These are phyloP conservation scores for Labeo catla DNA, from an alignment of 2,113 vertebrate genomes.

Conservation along the genomic window DNA sequence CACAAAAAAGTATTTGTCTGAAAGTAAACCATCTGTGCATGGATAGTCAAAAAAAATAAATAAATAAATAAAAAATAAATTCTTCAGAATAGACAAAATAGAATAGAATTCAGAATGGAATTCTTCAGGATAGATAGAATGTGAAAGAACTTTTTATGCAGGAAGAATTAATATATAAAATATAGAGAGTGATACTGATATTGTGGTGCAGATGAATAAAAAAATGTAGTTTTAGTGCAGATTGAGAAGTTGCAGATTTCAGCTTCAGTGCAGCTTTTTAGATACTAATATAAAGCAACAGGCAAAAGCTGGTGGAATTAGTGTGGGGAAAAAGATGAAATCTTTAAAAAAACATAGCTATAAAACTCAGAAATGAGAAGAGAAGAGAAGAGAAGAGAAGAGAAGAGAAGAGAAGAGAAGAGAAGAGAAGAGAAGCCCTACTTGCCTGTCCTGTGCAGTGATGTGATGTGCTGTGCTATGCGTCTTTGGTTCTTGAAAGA, in stretches of 20 bases:
- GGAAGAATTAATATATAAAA: background rate
- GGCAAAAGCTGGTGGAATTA: background rate
- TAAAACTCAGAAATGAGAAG: background rate
- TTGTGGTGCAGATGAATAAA: background rate
- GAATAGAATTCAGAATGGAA: background rate
- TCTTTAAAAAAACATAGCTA: background rate
- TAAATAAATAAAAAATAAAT: no score
- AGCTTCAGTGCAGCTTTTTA: background rate
- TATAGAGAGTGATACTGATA: background rate
- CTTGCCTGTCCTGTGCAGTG: constrained; percentile 44
- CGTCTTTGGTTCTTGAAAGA: constrained; percentile 6
- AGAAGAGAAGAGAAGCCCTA: constrained; percentile 1
- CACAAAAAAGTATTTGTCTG: background rate
- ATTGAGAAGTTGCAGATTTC: background rate
- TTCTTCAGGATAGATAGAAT: background rate
- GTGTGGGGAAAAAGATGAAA: background rate
- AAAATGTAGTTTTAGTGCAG: background rate
- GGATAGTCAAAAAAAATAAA: background rate
- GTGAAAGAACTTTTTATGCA: background rate
- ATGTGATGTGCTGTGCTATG: background rate
- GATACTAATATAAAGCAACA: background rate
- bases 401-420: background rate
- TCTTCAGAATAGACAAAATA: background rate
- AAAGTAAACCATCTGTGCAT: constrained; percentile 1
- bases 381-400: background rate